Percentiles rank a stretch among this genome's conserved stretches.
Evolutionary conservation across 2,113 vertebrate genomes (phyloP).

Genomic region (Marmota monax): DNA sequence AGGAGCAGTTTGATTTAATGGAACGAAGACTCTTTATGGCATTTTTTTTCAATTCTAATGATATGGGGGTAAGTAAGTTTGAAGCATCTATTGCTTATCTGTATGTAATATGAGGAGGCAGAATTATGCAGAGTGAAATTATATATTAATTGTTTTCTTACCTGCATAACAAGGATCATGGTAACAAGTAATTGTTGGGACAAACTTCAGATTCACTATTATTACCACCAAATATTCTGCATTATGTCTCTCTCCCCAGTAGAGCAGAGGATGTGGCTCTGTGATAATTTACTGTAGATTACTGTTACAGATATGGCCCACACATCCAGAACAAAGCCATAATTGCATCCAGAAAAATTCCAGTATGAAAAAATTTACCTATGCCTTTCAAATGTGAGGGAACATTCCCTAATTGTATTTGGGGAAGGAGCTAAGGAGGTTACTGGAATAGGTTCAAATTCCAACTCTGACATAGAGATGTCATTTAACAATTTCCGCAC

Average conservation of each 20-base stretch:
- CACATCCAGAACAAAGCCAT: neutral
- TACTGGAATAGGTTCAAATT: neutral
- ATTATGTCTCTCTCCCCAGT: neutral
- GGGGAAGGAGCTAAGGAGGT: neutral
- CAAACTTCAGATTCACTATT: neutral
- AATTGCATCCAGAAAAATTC: neutral
- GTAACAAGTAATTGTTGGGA: neutral
- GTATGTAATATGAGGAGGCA: neutral
- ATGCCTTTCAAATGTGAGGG: neutral
- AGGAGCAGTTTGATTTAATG: neutral
- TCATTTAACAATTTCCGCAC: conserved; percentile 28
- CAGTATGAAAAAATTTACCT: neutral
- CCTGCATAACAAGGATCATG: neutral
- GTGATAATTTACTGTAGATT: neutral
- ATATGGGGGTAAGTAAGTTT: neutral
- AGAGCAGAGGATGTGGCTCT: neutral
- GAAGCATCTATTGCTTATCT: neutral
- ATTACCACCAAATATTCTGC: neutral
- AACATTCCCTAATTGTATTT: neutral
- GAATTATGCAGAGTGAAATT: neutral
- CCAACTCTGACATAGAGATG: neutral
- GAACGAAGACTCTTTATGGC: neutral
- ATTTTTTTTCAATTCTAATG: neutral
- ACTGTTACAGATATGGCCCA: neutral
- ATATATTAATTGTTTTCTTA: neutral